A percentile compares a stretch with the other conserved stretches of the same genome.
Evolutionary conservation across 2,888 invertebrate genomes (phyloP).

Genomic region (Hartigia nigra): DNA sequence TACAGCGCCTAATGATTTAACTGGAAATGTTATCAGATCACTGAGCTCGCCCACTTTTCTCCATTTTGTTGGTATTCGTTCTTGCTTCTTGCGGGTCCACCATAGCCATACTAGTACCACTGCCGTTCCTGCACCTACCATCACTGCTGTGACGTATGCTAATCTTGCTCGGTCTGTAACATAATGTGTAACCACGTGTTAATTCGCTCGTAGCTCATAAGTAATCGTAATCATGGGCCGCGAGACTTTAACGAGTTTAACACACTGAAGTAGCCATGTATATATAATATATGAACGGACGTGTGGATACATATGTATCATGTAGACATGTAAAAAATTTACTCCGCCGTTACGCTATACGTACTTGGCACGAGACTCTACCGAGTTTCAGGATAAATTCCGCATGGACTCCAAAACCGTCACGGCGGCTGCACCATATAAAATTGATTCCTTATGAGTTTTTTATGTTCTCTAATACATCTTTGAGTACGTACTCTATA

Average conservation of each 20-base stretch:
- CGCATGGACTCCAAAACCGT: neutral
- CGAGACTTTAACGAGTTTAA: neutral
- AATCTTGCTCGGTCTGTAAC: conserved; percentile 49
- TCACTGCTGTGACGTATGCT: conserved; percentile 50
- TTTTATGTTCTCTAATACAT: neutral
- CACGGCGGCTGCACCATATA: neutral
- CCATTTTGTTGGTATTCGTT: conserved; percentile 68
- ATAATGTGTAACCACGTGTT: neutral
- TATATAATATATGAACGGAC: neutral
- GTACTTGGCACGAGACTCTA: no score
- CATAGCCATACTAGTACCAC: conserved; percentile 50
- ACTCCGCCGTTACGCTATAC: no score
- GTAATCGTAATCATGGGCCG: neutral
- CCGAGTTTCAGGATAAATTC: no score
- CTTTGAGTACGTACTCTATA: neutral
- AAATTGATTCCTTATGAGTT: neutral
- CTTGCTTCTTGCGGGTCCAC: conserved; percentile 41
- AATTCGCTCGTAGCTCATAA: neutral
- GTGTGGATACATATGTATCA: neutral
- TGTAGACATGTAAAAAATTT: no score
- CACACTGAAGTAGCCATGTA: neutral
- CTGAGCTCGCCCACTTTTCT: conserved; percentile 70
- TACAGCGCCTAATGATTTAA: conserved; percentile 72
- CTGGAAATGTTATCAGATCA: conserved; percentile 70
- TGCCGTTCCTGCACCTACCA: conserved; percentile 54